Evolutionary conservation across 2,888 invertebrate genomes (phyloP).

Genomic region (Meteorus colon): DNA sequence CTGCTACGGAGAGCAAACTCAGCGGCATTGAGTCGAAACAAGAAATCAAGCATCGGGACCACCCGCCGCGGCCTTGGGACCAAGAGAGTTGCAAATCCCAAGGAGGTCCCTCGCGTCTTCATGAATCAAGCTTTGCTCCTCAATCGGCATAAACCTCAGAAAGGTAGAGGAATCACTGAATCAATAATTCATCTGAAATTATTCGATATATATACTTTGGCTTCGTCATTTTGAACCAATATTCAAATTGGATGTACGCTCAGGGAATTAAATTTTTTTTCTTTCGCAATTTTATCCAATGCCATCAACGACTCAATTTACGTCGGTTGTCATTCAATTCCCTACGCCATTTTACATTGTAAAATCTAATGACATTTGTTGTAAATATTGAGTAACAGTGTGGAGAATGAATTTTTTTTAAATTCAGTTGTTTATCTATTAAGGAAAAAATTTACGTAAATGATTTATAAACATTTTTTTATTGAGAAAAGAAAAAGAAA

Average conservation of each 20-base stretch:
- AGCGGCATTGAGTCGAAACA: constrained; percentile 65
- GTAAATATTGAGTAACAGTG: too few relatives aligned
- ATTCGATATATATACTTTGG: constrained; percentile 37
- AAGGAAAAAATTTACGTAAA: too few relatives aligned
- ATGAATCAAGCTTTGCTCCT: constrained; percentile 71
- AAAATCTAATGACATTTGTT: too few relatives aligned
- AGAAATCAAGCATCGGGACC: constrained; percentile 73
- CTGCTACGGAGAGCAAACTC: constrained; percentile 27
- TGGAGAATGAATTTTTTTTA: too few relatives aligned
- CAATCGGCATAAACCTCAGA: constrained; percentile 71
- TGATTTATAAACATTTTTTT: too few relatives aligned
- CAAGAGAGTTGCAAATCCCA: constrained; percentile 67
- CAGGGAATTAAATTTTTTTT: not conserved
- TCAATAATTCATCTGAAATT: constrained; percentile 48
- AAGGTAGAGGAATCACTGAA: constrained; percentile 46
- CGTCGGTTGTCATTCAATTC: not conserved
- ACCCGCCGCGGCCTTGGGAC: constrained; percentile 70
- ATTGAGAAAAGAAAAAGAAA: too few relatives aligned
- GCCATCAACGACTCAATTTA: not conserved
- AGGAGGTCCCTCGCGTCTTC: constrained; percentile 73
- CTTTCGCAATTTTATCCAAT: not conserved
- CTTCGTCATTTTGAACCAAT: constrained; percentile 12
- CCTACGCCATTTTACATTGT: too few relatives aligned
- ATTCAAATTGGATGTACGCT: not conserved
- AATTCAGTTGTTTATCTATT: too few relatives aligned